phyloP scores from a whole-genome alignment of 1,140 invertebrate genomes.

The Bombus affinis region DNA sequence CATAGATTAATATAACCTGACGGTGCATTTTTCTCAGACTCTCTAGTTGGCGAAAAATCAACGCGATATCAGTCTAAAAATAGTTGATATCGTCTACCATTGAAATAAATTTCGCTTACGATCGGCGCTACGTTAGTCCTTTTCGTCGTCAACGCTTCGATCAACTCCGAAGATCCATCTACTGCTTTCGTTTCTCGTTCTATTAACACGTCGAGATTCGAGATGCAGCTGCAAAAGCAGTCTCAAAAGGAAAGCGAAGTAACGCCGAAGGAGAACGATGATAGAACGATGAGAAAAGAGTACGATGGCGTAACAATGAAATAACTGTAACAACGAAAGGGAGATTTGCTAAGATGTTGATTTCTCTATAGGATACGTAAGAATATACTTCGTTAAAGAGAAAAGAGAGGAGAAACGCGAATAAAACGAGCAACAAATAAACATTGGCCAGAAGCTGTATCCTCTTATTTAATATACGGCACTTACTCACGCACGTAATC shows the following conservation, averaged over 20 bases:
- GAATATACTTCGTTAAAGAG: background rate
- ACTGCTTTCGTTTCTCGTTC: background rate
- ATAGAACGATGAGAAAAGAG: background rate
- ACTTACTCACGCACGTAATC: background rate
- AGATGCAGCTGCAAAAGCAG: no score
- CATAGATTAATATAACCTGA: slow-evolving; percentile 32
- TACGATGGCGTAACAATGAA: background rate
- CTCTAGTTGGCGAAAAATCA: background rate
- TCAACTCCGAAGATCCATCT: background rate
- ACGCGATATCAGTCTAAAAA: background rate
- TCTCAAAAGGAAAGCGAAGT: background rate
- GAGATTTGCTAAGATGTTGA: background rate
- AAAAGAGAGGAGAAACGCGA: no score
- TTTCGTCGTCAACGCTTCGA: background rate
- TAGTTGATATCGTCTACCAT: background rate
- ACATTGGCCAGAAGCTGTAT: background rate
- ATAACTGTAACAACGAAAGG: background rate
- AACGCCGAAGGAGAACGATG: slow-evolving; percentile 5
- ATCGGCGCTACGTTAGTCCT: background rate
- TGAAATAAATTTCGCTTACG: background rate
- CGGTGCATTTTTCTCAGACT: background rate
- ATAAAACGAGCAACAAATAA: background rate
- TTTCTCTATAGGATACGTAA: background rate
- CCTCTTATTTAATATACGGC: background rate
- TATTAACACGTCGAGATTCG: background rate